Evolutionary conservation across 1,140 invertebrate genomes (phyloP).

Genomic region (Drosophila paulistorum): DNA sequence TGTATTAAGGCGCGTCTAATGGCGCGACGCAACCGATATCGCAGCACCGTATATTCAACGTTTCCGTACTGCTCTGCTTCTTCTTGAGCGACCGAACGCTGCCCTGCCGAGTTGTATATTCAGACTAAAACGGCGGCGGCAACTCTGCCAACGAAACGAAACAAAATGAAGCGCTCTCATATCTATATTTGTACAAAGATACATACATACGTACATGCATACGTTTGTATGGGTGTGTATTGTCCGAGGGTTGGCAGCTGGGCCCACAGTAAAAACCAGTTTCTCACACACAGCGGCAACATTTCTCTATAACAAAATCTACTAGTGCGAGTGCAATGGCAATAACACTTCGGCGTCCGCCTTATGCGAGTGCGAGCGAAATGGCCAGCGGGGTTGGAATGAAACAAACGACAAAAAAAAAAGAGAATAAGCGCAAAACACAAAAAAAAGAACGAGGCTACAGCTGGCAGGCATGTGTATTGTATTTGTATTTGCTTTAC

Average conservation of each 20-base stretch:
- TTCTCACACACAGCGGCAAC: conserved; percentile 52
- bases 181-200: conserved; percentile 36
- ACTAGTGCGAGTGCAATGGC: conserved; percentile 58
- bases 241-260: conserved; percentile 55
- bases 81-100: conserved; percentile 40
- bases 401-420: conserved; percentile 54
- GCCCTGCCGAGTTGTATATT: conserved; percentile 57
- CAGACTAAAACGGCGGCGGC: conserved; percentile 57
- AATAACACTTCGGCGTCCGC: conserved; percentile 26
- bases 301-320: conserved; percentile 73
- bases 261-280: conserved; percentile 55
- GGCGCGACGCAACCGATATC: conserved; percentile 8
- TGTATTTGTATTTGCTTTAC: conserved; percentile 62
- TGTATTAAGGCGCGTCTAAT: conserved; percentile 7
- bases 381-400: conserved; percentile 67
- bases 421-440: conserved; percentile 36
- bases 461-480: conserved; percentile 75
- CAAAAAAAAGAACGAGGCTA: conserved; percentile 55
- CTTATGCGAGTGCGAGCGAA: conserved; percentile 31
- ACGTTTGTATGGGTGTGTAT: conserved; percentile 15
- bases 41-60: conserved; percentile 21
- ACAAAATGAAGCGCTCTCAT: conserved; percentile 76
- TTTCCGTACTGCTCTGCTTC: conserved; percentile 3
- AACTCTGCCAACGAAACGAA: conserved; percentile 57
- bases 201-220: neutral